A percentile compares a stretch with the other conserved stretches of the same genome.
phyloP scores from a whole-genome alignment of 2,113 vertebrate genomes.

The Sapajus apella region DNA sequence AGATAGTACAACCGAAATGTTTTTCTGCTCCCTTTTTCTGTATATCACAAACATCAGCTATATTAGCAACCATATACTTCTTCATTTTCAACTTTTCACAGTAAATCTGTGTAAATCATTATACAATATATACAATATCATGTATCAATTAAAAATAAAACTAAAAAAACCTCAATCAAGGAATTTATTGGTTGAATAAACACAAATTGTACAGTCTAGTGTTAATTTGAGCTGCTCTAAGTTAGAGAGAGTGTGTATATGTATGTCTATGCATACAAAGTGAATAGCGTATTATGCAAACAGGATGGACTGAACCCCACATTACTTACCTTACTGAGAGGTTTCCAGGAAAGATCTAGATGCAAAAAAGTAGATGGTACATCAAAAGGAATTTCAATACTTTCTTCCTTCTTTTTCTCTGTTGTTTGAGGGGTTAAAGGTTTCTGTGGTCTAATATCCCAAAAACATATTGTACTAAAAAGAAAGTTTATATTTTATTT shows the following conservation, averaged over 20 bases:
- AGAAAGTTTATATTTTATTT: constrained; percentile 29
- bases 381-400: constrained; percentile 67
- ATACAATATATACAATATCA: too few relatives aligned
- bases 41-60: too few relatives aligned
- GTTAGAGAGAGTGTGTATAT: neutral
- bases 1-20: too few relatives aligned
- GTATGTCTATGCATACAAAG: neutral
- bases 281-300: neutral
- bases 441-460: constrained; percentile 88
- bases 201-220: neutral
- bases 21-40: too few relatives aligned
- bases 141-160: too few relatives aligned
- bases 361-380: constrained; percentile 87
- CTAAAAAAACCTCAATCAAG: neutral
- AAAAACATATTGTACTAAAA: constrained; percentile 90
- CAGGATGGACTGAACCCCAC: neutral
- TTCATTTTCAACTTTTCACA: too few relatives aligned
- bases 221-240: neutral
- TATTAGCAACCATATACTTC: too few relatives aligned
- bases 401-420: constrained; percentile 83
- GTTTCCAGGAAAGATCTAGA: constrained; percentile 91
- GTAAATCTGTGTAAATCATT: too few relatives aligned
- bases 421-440: neutral
- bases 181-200: neutral
- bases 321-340: constrained; percentile 87